Evolutionary conservation across 2,113 vertebrate species (phyloP).

Genomic region (Ceyx cyanopectus): DNA sequence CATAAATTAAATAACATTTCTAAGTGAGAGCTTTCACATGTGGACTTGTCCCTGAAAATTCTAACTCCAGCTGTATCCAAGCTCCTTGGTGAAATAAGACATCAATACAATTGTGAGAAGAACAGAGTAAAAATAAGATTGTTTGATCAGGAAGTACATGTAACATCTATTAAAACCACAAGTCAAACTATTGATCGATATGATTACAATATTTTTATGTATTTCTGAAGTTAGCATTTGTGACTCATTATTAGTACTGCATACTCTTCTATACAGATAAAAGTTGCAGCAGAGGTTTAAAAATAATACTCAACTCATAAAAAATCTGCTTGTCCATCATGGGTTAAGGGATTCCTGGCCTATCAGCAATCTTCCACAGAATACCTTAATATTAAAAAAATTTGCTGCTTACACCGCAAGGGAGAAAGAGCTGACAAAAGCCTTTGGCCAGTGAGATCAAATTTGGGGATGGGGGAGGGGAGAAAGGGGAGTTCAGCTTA

Average conservation of each 20-base stretch:
- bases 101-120: background rate
- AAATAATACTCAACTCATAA: background rate
- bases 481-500: constrained; percentile 59
- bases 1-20: background rate
- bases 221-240: background rate
- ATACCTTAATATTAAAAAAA: constrained; percentile 59
- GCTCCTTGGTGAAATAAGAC: background rate
- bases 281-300: background rate
- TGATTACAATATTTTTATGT: background rate
- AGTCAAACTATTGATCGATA: background rate
- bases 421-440: constrained; percentile 76
- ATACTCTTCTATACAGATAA: background rate
- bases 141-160: background rate
- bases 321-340: background rate
- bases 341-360: constrained; percentile 40
- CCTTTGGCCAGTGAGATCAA: constrained; percentile 67
- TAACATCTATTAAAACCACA: background rate
- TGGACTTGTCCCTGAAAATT: background rate
- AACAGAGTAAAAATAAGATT: background rate
- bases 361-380: constrained; percentile 25
- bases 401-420: constrained; percentile 57
- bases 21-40: background rate
- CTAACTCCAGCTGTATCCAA: background rate
- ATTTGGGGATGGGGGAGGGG: constrained; percentile 12
- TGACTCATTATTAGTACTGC: background rate